Evolutionary conservation across 2,797 vertebrate genomes (phyloP), one percentile per base, ranked within the genome.

Genomic region (Kryptolebias ocellatus): DNA sequence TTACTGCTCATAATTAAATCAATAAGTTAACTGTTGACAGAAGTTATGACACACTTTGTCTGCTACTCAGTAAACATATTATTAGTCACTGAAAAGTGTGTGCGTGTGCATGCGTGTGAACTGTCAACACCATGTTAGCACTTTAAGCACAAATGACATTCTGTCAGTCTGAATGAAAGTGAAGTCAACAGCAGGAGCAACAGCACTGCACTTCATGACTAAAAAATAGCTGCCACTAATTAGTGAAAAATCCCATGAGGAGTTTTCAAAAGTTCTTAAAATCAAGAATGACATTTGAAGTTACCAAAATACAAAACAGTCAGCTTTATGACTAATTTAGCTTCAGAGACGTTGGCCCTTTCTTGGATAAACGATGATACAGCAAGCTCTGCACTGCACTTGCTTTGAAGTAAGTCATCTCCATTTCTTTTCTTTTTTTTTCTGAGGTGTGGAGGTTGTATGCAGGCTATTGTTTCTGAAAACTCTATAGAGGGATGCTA

Each of bases 101-200:
- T 10, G 37, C 11, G 37, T 10, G 37, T 39, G 34, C 49, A n/a
- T 45, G 72, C 70, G 20, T 60, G 51, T 67, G 67, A 56, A 53
- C 70, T 76, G 70, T 76, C 78, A 73, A 74, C 68, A 62, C 60
- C 47, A n/a, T 61, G 78, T 83, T 87, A 77, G 66, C 74, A 83
- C 74, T 68, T 71, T 70, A 59, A 72, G 71, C 47, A 37, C 59
- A 80, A 79, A 78, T 78, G 81, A 76, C 81, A 84, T 46, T 70
- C 71, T 80, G 75, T 79, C 81, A 88, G 73, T 63, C 34, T 60
- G 63, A 74, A 77, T 82, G 47, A 88, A 74, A 28, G 76, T 82
- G 52, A 56, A 60, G 58, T 74, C 72, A 67, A 78, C 72, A 83
- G 71, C 52, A 46, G 77, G 66, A 83, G 70, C 20, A 24, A 24